Evolutionary conservation across 1,140 invertebrate genomes (phyloP), one percentile per base, ranked within the genome.

Genomic region (Triops longicaudatus): DNA sequence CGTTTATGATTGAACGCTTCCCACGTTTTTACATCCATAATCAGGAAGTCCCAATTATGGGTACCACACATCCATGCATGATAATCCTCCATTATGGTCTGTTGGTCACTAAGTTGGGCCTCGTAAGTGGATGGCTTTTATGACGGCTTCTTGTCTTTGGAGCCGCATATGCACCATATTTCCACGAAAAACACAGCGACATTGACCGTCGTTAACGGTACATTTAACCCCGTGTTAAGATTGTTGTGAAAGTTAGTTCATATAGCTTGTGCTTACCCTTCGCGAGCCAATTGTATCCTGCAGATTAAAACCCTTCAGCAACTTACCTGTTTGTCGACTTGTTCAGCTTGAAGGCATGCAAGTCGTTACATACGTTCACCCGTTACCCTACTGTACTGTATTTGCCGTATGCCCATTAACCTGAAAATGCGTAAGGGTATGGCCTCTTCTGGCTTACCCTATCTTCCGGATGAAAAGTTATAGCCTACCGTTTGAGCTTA

Each of bases 131-230:
- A 63, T 14, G 50, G 50, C 17, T 22, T 10, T 63, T 63, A n/a
- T 22, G 50, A n/a, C 50, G 22, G 14, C 22, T 63, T 12, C 22
- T 17, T 6, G 6, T 1, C 17, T 63, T n/a, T 5, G 6, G 22
- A 22, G 6, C 50, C 1, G 50, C 50, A 63, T 63, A 63, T 1
- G 5, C 50, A 63, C 50, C 50, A 17, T 63, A n/a, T 63, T 6
- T 63, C 50, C 50, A 6, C 5, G n/a, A 5, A 63, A 14, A 17
- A 63, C 50, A 17, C 7, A 63, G 6, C 17, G 50, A 17, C 11
- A 12, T 44, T 44, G 50, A 63, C 50, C 22, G 50, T 63, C n/a
- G n/a, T 63, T 63, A 63, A 63, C 50, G 50, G 50, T 63, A 63
- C 50, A 14, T 63, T 22, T 63, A 37, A 2, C 31, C 50, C 50